Percentiles rank a stretch among this genome's conserved stretches.
Evolutionary conservation across 1,140 invertebrate species (phyloP).

Genomic region (Anoplolepis gracilipes): DNA sequence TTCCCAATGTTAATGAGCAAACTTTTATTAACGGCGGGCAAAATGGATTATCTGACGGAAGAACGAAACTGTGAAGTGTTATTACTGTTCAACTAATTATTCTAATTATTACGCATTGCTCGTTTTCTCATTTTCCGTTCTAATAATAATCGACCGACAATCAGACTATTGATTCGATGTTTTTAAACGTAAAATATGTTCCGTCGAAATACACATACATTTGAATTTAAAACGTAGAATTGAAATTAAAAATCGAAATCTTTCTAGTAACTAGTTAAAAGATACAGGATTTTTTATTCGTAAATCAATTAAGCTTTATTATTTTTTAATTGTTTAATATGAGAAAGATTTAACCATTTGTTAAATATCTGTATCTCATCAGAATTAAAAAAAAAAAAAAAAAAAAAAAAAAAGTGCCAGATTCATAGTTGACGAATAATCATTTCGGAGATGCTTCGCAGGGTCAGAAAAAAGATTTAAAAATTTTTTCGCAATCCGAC

Average conservation of each 20-base stretch:
- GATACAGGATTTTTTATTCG: not conserved
- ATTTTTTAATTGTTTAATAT: too few species aligned
- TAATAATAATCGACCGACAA: conserved; percentile 6
- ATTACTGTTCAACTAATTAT: conserved; percentile 40
- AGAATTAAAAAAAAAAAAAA: too few species aligned
- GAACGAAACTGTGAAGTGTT: conserved; percentile 31
- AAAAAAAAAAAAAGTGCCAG: too few species aligned
- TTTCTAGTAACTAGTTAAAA: not conserved
- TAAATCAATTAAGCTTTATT: not conserved
- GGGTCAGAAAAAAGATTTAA: not conserved
- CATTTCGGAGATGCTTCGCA: not conserved
- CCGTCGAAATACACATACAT: not conserved
- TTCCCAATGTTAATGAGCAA: conserved; percentile 34
- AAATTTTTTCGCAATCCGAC: not conserved
- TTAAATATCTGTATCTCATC: too few species aligned
- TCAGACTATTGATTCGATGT: not conserved
- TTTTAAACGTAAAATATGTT: not conserved
- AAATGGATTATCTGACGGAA: not conserved
- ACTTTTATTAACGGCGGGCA: conserved; percentile 2
- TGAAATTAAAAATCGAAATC: not conserved
- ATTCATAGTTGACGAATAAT: not conserved
- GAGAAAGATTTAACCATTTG: too few species aligned
- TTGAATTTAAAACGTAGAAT: not conserved
- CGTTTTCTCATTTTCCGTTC: conserved; percentile 8
- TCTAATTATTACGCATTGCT: conserved; percentile 30